A percentile compares a stretch with the other conserved stretches of the same genome.
phyloP scores from a whole-genome alignment of 2,888 invertebrate genomes.

The Rutpela maculata region DNA sequence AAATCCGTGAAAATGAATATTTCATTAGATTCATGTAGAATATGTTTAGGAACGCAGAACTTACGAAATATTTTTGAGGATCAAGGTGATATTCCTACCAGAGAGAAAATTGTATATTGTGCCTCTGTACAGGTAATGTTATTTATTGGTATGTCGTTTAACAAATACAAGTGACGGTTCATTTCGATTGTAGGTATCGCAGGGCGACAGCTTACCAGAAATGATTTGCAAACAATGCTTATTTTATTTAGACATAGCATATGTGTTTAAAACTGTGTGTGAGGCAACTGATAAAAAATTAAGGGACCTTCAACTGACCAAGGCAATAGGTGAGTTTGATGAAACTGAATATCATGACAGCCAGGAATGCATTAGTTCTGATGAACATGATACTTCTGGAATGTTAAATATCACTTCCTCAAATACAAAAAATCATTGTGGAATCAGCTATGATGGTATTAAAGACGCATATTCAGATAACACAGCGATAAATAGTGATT shows the following conservation, averaged over 20 bases:
- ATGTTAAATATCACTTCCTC: not conserved
- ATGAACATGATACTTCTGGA: slow-evolving; percentile 8
- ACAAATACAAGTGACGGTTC: not conserved
- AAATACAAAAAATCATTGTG: not conserved
- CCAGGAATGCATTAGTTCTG: not conserved
- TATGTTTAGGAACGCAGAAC: slow-evolving; percentile 5
- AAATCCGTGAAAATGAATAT: not conserved
- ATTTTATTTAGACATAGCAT: slow-evolving; percentile 4
- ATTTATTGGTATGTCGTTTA: not conserved
- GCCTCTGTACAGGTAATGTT: slow-evolving; percentile 12
- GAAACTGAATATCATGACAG: not conserved
- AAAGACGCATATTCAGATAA: not conserved
- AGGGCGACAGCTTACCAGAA: not conserved
- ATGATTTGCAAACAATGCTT: slow-evolving; percentile 16
- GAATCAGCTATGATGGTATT: not conserved
- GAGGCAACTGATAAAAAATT: slow-evolving; percentile 18
- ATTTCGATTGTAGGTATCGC: not conserved
- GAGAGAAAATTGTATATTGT: slow-evolving; percentile 20
- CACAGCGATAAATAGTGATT: not conserved
- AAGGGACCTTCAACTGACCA: slow-evolving; percentile 5
- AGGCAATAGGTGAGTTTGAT: slow-evolving; percentile 8
- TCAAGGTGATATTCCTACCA: not conserved
- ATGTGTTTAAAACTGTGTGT: slow-evolving; percentile 6
- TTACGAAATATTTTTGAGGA: not conserved
- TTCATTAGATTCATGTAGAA: not conserved